Evolutionary conservation across 1,140 invertebrate species (phyloP).

Genomic region (Pseudobourletiella spinata): DNA sequence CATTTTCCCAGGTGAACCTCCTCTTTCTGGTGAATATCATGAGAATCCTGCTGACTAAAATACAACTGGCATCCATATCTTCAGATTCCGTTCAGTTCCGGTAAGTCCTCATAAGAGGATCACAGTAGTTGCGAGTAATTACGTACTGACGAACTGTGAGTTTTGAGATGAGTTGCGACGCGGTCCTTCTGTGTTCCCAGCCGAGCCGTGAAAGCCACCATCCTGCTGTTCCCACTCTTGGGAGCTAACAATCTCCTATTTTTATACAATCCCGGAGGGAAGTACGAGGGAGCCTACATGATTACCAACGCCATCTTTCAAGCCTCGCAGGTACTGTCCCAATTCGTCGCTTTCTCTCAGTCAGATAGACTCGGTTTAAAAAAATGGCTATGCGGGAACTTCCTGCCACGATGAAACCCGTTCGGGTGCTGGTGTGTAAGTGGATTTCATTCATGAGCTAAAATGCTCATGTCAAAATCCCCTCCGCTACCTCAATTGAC

Average conservation of each 20-base stretch:
- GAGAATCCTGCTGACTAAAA: constrained; percentile 45
- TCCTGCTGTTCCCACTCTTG: constrained; percentile 49
- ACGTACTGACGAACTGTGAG: no score
- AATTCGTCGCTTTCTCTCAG: neutral
- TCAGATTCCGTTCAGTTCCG: constrained; percentile 41
- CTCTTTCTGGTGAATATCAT: constrained; percentile 48
- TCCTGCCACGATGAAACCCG: no score
- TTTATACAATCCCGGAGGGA: constrained; percentile 45
- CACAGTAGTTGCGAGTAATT: no score
- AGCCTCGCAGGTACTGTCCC: constrained; percentile 49
- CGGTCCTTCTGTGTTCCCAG: no score
- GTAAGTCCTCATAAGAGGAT: no score
- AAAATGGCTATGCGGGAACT: no score
- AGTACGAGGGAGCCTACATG: constrained; percentile 42
- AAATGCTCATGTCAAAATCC: neutral
- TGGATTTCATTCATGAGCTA: no score
- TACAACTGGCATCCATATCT: constrained; percentile 39
- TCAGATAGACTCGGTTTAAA: neutral
- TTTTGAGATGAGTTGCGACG: no score
- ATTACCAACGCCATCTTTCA: constrained; percentile 46
- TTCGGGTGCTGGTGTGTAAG: no score
- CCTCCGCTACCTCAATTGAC: neutral
- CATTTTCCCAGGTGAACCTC: constrained; percentile 42
- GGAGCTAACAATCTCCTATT: constrained; percentile 49
- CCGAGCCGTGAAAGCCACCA: constrained; percentile 49